Evolutionary conservation across 2,113 vertebrate genomes (phyloP).

Genomic region (Eurypyga helias): DNA sequence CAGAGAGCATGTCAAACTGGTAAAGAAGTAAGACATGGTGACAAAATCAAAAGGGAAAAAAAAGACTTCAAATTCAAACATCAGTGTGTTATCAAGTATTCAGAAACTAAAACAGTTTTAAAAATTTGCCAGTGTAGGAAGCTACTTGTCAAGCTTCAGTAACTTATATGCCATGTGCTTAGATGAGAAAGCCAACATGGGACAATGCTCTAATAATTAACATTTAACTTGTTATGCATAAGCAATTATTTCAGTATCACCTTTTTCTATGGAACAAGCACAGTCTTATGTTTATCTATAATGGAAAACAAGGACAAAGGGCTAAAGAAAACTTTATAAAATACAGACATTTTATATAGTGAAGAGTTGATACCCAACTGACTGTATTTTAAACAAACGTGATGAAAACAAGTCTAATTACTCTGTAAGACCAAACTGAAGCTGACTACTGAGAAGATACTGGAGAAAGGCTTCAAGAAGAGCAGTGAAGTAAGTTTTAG

Average conservation of each 20-base stretch:
- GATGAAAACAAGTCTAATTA: not conserved
- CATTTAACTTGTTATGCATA: not conserved
- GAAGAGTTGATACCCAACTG: not conserved
- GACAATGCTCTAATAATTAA: not conserved
- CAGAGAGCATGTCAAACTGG: not conserved
- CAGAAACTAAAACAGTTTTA: not conserved
- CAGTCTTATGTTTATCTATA: not conserved
- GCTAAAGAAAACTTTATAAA: slow-evolving; percentile 16
- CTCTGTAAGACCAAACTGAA: not conserved
- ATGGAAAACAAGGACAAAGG: not conserved
- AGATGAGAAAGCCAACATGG: not conserved
- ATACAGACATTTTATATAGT: not conserved
- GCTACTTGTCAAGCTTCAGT: not conserved
- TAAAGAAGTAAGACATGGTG: not conserved
- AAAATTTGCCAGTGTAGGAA: slow-evolving; percentile 14
- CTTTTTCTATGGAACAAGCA: not conserved
- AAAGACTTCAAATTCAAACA: not conserved
- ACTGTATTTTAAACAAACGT: not conserved
- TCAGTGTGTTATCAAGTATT: not conserved
- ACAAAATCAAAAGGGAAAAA: not conserved
- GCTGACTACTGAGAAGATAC: not conserved
- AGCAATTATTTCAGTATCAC: slow-evolving; percentile 20
- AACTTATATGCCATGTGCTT: not conserved
- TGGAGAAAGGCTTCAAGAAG: not conserved
- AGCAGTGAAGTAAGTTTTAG: not conserved